Conservation (phyloP, 1,140 invertebrate genomes). For the Lucilia sericata region DNA sequence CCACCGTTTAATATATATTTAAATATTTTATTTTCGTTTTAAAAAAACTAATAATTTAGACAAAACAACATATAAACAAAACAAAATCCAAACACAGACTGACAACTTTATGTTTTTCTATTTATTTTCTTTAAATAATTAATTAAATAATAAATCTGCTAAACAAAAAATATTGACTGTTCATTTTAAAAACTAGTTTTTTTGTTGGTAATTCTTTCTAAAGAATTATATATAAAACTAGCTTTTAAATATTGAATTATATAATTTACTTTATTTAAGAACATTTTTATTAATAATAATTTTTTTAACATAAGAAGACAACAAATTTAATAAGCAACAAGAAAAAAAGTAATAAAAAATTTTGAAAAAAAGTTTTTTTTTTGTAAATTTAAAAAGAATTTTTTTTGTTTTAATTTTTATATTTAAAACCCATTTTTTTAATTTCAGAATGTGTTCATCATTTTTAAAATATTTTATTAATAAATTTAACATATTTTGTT, state of each 20-base stretch:
- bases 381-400: not conserved
- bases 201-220: too few relatives aligned
- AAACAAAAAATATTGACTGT: too few relatives aligned
- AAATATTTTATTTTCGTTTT: not conserved
- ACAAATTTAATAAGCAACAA: conserved; percentile 20
- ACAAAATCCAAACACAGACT: not conserved
- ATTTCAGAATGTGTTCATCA: conserved; percentile 39
- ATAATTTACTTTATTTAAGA: too few relatives aligned
- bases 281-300: too few relatives aligned
- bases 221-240: too few relatives aligned
- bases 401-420: conserved; percentile 29
- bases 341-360: not conserved
- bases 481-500: not conserved
- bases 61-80: not conserved
- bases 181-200: too few relatives aligned
- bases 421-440: not conserved
- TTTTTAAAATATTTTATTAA: conserved; percentile 20
- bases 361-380: conserved; percentile 5
- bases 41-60: not conserved
- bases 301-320: too few relatives aligned
- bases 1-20: not conserved
- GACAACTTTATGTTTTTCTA: conserved; percentile 11
- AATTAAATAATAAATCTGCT: not conserved
- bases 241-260: too few relatives aligned
- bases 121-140: not conserved